Evolutionary conservation across 2,888 invertebrate genomes (phyloP).

Genomic region (Anoplius nigerrimus): DNA sequence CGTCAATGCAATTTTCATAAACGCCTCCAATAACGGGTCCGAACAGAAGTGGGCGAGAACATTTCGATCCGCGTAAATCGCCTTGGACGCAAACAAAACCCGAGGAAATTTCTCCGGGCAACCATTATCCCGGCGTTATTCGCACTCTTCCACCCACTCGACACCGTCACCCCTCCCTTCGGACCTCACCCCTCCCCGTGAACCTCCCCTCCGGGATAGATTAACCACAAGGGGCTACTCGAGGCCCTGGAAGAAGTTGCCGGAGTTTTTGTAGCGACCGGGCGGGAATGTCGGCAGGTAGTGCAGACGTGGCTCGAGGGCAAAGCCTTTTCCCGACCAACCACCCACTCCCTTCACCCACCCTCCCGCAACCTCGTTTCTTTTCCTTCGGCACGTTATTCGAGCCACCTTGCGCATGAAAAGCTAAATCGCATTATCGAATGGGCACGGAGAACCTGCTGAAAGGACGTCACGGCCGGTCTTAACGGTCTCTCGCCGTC

Average conservation of each 20-base stretch:
- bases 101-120: no score
- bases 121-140: no score
- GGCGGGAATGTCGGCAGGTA: neutral
- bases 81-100: no score
- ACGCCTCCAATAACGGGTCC: no score
- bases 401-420: constrained; percentile 17
- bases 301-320: constrained; percentile 22
- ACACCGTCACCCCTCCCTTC: neutral
- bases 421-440: constrained; percentile 36
- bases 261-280: neutral
- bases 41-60: no score
- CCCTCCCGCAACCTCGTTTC: neutral
- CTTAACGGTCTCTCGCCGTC: constrained; percentile 5
- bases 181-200: neutral
- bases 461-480: constrained; percentile 14
- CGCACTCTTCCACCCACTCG: no score
- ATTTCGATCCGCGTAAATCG: no score
- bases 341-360: no score
- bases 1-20: no score
- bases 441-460: neutral
- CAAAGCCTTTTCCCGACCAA: constrained; percentile 1
- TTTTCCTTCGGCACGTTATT: neutral
- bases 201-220: constrained; percentile 1
- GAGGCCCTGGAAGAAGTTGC: neutral
- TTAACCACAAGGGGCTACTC: constrained; percentile 3